Percentiles rank a stretch among this genome's conserved stretches.
phyloP scores from a whole-genome alignment of 2,113 vertebrate species.

The Rafetus swinhoei region DNA sequence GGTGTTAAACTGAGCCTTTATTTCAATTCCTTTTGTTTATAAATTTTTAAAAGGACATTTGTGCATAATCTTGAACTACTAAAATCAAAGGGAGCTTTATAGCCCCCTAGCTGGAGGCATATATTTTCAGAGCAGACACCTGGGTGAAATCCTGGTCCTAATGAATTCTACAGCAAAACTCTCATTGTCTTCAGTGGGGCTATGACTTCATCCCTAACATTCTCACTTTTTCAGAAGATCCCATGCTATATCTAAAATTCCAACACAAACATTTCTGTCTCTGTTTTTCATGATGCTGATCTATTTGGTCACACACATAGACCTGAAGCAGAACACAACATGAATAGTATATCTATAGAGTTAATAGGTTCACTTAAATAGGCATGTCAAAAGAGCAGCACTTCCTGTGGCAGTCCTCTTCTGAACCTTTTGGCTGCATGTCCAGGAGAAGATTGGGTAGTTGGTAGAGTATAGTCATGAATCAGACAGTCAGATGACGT shows the following conservation, averaged over 20 bases:
- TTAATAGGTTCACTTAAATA: slow-evolving; percentile 6
- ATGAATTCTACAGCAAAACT: background rate
- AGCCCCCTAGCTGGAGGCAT: background rate
- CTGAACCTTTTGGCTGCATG: background rate
- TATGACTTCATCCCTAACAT: background rate
- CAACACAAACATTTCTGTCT: background rate
- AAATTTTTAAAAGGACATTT: background rate
- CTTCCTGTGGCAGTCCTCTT: background rate
- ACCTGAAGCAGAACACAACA: background rate
- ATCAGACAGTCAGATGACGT: background rate
- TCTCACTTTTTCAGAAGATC: background rate
- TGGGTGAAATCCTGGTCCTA: background rate
- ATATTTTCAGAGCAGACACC: rapidly evolving
- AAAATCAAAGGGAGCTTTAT: rapidly evolving
- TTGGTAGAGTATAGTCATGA: background rate
- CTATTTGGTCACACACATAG: background rate
- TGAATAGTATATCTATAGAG: background rate
- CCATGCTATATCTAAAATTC: background rate
- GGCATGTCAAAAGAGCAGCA: background rate
- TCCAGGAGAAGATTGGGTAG: background rate
- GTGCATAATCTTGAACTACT: background rate
- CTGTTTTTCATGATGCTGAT: background rate
- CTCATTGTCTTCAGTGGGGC: background rate
- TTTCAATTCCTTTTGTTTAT: background rate
- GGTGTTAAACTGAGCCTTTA: background rate